Base-by-base conservation (phyloP, 2,797 vertebrate species). In the Catostomus latipinnis region DNA sequence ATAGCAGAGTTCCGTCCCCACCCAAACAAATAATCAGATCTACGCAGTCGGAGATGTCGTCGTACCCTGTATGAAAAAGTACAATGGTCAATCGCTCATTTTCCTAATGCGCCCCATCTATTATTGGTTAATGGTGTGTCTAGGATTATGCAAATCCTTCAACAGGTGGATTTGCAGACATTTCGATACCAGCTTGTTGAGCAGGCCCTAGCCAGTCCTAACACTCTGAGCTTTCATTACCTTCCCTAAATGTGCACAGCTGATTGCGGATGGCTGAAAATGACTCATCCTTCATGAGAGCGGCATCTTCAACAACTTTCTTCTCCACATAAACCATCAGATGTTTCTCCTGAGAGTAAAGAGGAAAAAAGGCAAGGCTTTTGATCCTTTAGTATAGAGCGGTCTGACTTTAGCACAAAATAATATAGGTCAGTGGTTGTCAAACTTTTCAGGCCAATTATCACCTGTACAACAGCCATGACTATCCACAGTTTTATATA, bases 311-410 rank as follows among this genome's bases (percentile, higher is more conserved):
- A 9, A 91, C 94, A 0, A 94, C 94, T 81, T 94, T 91, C 84
- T 94, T 93, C 81, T 95, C 94, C 80, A 95, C 94, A n/a, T 93
- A 95, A 76, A 95, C 94, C 92, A 94, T 93, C 91, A 95, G 91
- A 81, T 92, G 91, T 84, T 94, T 95, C 88, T 95, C 93, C 94
- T 95, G 85, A 74, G 46, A 4, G 50, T 46, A 34, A 34, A 34
- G 34, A 84, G 68, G 82, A 4, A 86, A 8, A 74, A n/a, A 77
- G 18, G 82, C 77, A 74, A 0, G 52, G 58, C 71, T 63, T 18
- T 18, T 60, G 14, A 18, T 60, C 7, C 8, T 60, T 18, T 16
- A 8, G 4, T 9, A 3, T 3, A 56, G 13, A 58, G n/a, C 11
- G 11, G 58, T 9, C 10, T 60, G 16, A 11, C 11, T 22, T 9